Base-by-base conservation (phyloP, 2,113 vertebrate species). In the Anguilla rostrata region DNA sequence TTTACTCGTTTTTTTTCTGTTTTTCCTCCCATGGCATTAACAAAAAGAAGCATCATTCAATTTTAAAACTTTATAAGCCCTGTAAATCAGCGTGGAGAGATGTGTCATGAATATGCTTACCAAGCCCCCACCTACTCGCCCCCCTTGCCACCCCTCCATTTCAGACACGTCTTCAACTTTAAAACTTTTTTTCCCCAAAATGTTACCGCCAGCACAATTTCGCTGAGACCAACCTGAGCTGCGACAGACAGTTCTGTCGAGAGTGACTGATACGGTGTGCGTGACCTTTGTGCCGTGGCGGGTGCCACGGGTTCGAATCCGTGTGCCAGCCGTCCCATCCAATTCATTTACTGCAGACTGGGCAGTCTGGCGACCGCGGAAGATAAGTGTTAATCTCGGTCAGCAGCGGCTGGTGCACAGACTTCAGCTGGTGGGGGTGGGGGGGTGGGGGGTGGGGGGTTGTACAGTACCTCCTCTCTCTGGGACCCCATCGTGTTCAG, bases 311-410 rank as follows among this genome's bases (percentile, higher is more conserved):
- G 91, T 93, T 91, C n/a, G 81, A 90, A 87, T 89, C 84, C 91
- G 87, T 85, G 93, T 91, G 89, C 88, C 87, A 90, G 90, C 84
- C 88, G 90, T 89, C 75, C 92, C 91, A 89, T 93, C 91, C 91
- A 90, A 94, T 92, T 94, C 93, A 93, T 92, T 94, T 93, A 93
- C 88, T 90, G 88, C 91, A 91, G 85, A 90, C 91, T 94, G 85
- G 92, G 92, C 92, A 93, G 92, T 92, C 92, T 92, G 92, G 91
- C 91, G 91, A 92, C 91, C 88, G 89, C 88, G 91, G 91, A 90
- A 95, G 94, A 94, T 94, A 94, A 95, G 87, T 95, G 91, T 93
- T 94, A 94, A 95, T 95, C 94, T 94, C 92, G 91, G 92, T 93
- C 92, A 93, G 90, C 92, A 46, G 43, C 3, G 43, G 4, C 3